Evolutionary conservation across 1,140 invertebrate species (phyloP).

Genomic region (Drosophila carrolli): DNA sequence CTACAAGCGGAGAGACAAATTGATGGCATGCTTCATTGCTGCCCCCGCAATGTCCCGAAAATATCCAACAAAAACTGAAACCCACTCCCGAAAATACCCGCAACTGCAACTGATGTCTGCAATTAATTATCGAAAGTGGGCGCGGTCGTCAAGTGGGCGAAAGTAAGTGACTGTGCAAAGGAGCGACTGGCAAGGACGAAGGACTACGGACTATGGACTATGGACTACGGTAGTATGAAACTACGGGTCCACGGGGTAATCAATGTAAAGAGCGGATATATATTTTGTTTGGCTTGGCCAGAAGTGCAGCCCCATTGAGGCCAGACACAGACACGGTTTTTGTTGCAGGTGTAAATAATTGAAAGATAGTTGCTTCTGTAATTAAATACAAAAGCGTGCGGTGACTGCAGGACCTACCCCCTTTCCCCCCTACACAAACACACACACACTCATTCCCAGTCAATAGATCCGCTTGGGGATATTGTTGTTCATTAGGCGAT

Average conservation of each 20-base stretch:
- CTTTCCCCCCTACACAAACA: too few species aligned
- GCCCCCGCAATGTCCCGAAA: background rate
- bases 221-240: background rate
- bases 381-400: slow-evolving; percentile 74
- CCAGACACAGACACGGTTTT: slow-evolving; percentile 54
- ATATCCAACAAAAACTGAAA: background rate
- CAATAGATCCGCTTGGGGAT: slow-evolving; percentile 29
- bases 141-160: slow-evolving; percentile 80
- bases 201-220: background rate
- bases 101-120: slow-evolving; percentile 84
- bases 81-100: slow-evolving; percentile 37
- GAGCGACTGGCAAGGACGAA: slow-evolving; percentile 13
- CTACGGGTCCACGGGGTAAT: slow-evolving; percentile 62
- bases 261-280: slow-evolving; percentile 83
- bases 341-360: slow-evolving; percentile 83
- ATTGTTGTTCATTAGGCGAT: slow-evolving; percentile 69
- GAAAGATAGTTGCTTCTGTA: slow-evolving; percentile 83
- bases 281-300: slow-evolving; percentile 76
- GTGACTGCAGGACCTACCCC: slow-evolving; percentile 22
- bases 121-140: slow-evolving; percentile 84
- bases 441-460: slow-evolving; percentile 1
- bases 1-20: slow-evolving; percentile 74
- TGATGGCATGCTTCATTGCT: slow-evolving; percentile 76
- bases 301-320: slow-evolving; percentile 60
- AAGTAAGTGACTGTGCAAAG: slow-evolving; percentile 52